phyloP scores from a whole-genome alignment of 2,113 vertebrate species.

The Seriola dumerili region DNA sequence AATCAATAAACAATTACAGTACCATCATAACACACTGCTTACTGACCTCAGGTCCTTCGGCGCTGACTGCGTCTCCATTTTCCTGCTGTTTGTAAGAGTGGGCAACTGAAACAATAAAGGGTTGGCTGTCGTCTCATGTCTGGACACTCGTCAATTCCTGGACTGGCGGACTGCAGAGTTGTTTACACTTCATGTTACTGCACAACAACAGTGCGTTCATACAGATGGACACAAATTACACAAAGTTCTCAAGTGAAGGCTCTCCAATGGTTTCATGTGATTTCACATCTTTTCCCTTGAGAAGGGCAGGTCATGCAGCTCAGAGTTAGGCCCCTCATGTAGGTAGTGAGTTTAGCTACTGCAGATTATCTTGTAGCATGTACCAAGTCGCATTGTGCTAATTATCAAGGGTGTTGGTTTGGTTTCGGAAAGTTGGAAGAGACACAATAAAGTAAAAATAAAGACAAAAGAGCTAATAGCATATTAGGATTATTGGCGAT shows the following conservation, averaged over 20 bases:
- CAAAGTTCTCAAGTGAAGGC: too few species aligned
- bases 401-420: too few species aligned
- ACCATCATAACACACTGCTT: slow-evolving; percentile 68
- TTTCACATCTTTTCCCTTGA: too few species aligned
- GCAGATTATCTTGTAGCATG: too few species aligned
- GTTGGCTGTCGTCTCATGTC: slow-evolving; percentile 18
- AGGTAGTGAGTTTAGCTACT: too few species aligned
- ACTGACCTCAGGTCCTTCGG: slow-evolving; percentile 73
- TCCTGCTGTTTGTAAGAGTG: slow-evolving; percentile 34
- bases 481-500: neutral
- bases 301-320: too few species aligned
- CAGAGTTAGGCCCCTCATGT: too few species aligned
- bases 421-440: too few species aligned
- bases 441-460: neutral
- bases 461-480: neutral
- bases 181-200: neutral
- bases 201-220: neutral
- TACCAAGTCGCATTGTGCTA: too few species aligned
- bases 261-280: too few species aligned
- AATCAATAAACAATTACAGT: slow-evolving; percentile 80
- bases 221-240: neutral
- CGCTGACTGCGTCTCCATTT: slow-evolving; percentile 58
- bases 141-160: neutral
- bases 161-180: neutral
- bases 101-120: slow-evolving; percentile 48